Evolutionary conservation across 2,797 vertebrate genomes (phyloP), one percentile per base, ranked within the genome.

Genomic region (Leptoclinus maculatus): DNA sequence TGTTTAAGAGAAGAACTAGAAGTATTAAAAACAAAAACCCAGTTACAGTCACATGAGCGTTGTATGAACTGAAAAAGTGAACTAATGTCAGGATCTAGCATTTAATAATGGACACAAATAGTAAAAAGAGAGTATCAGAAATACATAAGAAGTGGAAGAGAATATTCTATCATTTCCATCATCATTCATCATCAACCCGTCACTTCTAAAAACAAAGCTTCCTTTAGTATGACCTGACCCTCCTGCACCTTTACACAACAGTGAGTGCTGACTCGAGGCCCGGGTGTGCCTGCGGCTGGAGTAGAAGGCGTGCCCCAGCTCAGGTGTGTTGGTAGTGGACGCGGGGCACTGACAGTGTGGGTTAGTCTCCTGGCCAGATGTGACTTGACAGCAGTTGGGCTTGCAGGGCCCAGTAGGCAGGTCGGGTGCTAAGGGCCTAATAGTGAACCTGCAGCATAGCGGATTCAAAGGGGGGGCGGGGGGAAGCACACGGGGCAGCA

Each of bases 271-370:
- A 83, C 79, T 62, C 17, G 60, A 83, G 87, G 88, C 87, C 89
- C 4, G 47, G 51, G 72, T 60, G 49, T 36, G 93, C 95, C 89
- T 7, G 62, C 87, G 92, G 95, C 91, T 68, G 83, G 70, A 91
- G 90, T 90, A 56, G 78, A 88, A 88, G 90, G 90, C 76, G 83
- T 87, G 87, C 91, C 91, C 93, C 89, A 92, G 93, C 89, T 93
- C 93, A 95, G 94, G 95, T 95, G 94, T 93, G 91, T 74, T 86
- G 79, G 76, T 84, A 27, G 86, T 91, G 82, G 92, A 92, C 12
- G 89, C 76, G 47, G 92, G 92, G 87, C 78, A 80, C 92, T 95
- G 93, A 93, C 94, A 94, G 89, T 23, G 80, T 14, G 65, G 89
- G 93, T 95, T 94, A 95, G 89, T 83, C 85, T 90, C 74, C 83